phyloP scores from a whole-genome alignment of 2,113 vertebrate genomes.

The Dasypus novemcinctus region DNA sequence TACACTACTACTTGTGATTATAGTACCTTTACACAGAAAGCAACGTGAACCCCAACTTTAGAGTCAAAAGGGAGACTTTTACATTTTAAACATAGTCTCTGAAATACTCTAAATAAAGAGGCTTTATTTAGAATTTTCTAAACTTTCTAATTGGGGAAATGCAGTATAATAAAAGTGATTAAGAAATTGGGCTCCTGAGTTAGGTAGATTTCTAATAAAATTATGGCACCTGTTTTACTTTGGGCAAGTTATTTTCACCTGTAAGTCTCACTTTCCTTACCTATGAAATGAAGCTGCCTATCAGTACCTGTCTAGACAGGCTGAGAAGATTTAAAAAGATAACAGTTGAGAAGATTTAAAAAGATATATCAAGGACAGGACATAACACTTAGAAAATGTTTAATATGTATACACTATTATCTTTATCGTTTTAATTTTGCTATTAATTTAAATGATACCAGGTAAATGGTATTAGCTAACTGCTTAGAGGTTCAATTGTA shows the following conservation, averaged over 20 bases:
- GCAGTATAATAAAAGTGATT: neutral
- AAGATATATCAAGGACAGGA: neutral
- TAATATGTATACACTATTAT: neutral
- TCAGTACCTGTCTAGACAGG: neutral
- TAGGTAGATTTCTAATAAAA: constrained; percentile 22
- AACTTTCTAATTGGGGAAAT: constrained; percentile 3
- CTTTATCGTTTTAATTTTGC: neutral
- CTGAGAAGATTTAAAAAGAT: neutral
- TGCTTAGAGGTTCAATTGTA: neutral
- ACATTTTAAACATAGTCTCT: neutral
- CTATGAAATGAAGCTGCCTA: neutral
- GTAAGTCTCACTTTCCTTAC: neutral
- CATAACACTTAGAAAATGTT: neutral
- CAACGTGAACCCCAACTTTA: no score
- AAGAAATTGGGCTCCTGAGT: neutral
- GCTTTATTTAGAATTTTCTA: neutral
- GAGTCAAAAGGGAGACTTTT: neutral
- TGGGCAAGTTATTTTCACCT: neutral
- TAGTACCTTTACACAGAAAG: neutral
- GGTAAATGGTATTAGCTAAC: neutral
- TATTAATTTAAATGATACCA: neutral
- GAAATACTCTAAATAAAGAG: neutral
- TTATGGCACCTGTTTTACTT: neutral
- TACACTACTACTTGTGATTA: neutral
- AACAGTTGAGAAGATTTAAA: no score